phyloP scores from a whole-genome alignment of 1,140 invertebrate genomes.

The Ceratina calcarata region DNA sequence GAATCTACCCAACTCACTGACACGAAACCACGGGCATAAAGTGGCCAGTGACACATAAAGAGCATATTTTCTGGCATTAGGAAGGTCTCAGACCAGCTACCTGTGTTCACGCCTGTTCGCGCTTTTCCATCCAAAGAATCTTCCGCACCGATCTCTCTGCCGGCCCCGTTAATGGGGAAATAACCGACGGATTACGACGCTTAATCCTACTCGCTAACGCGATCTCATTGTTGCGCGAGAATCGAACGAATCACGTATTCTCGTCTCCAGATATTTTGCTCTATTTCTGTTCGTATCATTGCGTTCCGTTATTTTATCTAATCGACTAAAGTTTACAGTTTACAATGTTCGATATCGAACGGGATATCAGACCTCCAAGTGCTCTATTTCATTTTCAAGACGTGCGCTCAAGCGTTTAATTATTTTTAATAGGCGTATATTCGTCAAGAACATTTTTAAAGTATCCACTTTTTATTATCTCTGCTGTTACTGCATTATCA shows the following conservation, averaged over 20 bases:
- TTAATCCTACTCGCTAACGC: constrained; percentile 59
- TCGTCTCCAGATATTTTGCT: constrained; percentile 9
- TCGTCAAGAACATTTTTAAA: too few relatives aligned
- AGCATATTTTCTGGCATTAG: constrained; percentile 79
- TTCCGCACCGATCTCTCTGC: constrained; percentile 62
- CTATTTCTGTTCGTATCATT: background rate
- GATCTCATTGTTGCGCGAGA: constrained; percentile 63
- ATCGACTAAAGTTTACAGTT: too few relatives aligned
- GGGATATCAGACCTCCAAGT: too few relatives aligned
- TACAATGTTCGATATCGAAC: too few relatives aligned
- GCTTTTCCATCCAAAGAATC: constrained; percentile 61
- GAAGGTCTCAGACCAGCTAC: constrained; percentile 66
- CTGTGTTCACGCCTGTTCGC: constrained; percentile 77
- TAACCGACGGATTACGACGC: constrained; percentile 65
- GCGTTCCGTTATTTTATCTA: too few relatives aligned
- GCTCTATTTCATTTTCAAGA: too few relatives aligned
- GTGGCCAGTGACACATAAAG: constrained; percentile 80
- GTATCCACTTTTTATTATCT: too few relatives aligned
- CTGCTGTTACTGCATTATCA: too few relatives aligned
- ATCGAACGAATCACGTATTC: constrained; percentile 24
- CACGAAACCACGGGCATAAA: constrained; percentile 68
- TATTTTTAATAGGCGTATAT: too few relatives aligned
- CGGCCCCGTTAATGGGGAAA: constrained; percentile 59
- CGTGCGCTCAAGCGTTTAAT: too few relatives aligned
- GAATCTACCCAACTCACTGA: constrained; percentile 36